Evolutionary conservation across 2,113 vertebrate genomes (phyloP), one percentile per base, ranked within the genome.

Genomic region (Eublepharis macularius): DNA sequence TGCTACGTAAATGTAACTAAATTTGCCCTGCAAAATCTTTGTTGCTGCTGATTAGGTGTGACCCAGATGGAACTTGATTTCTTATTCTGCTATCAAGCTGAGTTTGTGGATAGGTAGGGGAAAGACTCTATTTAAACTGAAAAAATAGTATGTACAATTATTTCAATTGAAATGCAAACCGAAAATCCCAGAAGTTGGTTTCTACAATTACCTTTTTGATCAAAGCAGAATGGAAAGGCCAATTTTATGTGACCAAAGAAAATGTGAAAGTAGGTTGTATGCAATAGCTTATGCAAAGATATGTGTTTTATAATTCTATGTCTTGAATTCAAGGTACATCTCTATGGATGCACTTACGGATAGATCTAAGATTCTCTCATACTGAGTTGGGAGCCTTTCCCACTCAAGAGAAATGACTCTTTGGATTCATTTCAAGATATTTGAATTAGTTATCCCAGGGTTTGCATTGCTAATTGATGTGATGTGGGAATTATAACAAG

Each of bases 21-120:
- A 80, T 73, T 85, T 63, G 51, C 47, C 39, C 51, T 60, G 51
- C 17, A 74, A 34, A 74, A 21, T 79, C 66, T 47, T 77, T 76
- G 45, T 66, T 45, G 49, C 51, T 24, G 36, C 36, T 70, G 66
- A 78, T 78, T 78, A 47, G 21, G 2, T 47, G 72, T 84, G 75
- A 78, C 76, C 49, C 75, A 84, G 63, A 78, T 85, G 70, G 47
- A 68, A 76, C 39, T 43, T 45, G 49, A 43, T 72, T 72, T 80
- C 32, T 77, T 60, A 85, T 51, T 72, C 24, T 45, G 39, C 51
- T 34, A 78, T 43, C 26, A 85, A 79, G 34, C 51, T 29, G 34
- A 68, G 34, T 77, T 70, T 78, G 41, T 72, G 51, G 39, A 45
- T 79, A 43, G 76, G 63, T 69, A 10, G 4, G 32, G 32, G 17